A percentile compares a stretch with the other conserved stretches of the same genome.
phyloP scores from a whole-genome alignment of 2,888 invertebrate species.

The Eupithecia vulgata region DNA sequence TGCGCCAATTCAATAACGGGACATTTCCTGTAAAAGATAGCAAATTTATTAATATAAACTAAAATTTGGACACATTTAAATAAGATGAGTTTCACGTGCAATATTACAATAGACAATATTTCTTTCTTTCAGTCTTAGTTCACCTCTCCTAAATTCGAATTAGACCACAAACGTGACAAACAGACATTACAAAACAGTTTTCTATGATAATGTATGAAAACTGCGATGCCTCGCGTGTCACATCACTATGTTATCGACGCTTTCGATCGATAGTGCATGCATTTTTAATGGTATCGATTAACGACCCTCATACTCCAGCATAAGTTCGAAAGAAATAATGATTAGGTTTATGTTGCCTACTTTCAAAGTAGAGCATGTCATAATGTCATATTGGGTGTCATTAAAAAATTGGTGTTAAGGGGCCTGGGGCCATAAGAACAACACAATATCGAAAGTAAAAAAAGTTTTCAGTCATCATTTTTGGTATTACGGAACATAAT shows the following conservation, averaged over 20 bases:
- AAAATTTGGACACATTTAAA: not conserved
- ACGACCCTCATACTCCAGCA: slow-evolving; percentile 33
- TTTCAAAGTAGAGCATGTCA: slow-evolving; percentile 17
- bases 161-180: not conserved
- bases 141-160: not conserved
- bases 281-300: slow-evolving; percentile 44
- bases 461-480: too few species aligned
- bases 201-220: slow-evolving; percentile 6
- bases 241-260: slow-evolving; percentile 28
- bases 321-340: slow-evolving; percentile 22
- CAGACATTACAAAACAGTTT: slow-evolving; percentile 9
- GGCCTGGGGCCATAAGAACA: too few species aligned
- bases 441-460: too few species aligned
- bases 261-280: slow-evolving; percentile 44
- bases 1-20: too few species aligned
- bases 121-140: not conserved
- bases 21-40: not conserved
- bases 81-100: not conserved
- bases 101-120: too few species aligned
- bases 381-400: not conserved
- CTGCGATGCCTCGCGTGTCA: slow-evolving; percentile 33
- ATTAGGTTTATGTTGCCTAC: slow-evolving; percentile 18
- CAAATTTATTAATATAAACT: not conserved
- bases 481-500: too few species aligned
- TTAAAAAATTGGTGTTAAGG: not conserved